Evolutionary conservation across 2,888 invertebrate genomes (phyloP).

Genomic region (Cactoblastis cactorum): DNA sequence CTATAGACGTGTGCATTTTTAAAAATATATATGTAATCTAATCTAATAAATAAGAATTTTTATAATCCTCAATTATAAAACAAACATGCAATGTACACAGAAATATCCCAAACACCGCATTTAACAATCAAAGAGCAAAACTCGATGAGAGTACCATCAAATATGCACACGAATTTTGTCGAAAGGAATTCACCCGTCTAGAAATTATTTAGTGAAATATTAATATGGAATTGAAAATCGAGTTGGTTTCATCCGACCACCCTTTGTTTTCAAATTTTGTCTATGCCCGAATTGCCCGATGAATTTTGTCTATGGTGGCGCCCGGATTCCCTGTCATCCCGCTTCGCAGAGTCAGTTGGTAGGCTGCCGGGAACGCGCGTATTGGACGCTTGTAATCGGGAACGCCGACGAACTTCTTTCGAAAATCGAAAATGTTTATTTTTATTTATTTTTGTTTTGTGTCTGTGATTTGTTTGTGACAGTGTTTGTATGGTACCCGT

Average conservation of each 20-base stretch:
- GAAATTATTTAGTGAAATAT: conserved; percentile 15
- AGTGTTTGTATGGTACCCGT: neutral
- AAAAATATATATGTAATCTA: no score
- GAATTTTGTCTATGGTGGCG: neutral
- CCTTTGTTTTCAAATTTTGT: conserved; percentile 2
- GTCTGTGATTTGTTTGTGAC: conserved; percentile 1
- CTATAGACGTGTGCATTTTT: no score
- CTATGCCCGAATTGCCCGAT: neutral
- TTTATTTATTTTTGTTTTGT: conserved; percentile 9
- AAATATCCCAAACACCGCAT: no score
- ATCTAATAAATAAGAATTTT: no score
- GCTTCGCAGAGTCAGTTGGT: conserved; percentile 50
- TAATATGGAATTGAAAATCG: conserved; percentile 18
- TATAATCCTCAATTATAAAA: no score
- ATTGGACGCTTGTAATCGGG: conserved; percentile 28
- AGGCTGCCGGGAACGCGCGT: conserved; percentile 52
- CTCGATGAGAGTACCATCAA: neutral
- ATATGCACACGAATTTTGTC: conserved; percentile 1
- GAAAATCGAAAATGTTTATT: conserved; percentile 27
- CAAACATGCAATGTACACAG: no score
- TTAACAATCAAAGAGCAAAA: conserved; percentile 2
- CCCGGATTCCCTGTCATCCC: conserved; percentile 21
- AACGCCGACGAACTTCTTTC: conserved; percentile 35
- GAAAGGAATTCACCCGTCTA: conserved; percentile 18
- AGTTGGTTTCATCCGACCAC: neutral